These are phyloP conservation scores for Trachelus stipa DNA, from an alignment of 2,888 invertebrate genomes.

Conservation along the genomic window DNA sequence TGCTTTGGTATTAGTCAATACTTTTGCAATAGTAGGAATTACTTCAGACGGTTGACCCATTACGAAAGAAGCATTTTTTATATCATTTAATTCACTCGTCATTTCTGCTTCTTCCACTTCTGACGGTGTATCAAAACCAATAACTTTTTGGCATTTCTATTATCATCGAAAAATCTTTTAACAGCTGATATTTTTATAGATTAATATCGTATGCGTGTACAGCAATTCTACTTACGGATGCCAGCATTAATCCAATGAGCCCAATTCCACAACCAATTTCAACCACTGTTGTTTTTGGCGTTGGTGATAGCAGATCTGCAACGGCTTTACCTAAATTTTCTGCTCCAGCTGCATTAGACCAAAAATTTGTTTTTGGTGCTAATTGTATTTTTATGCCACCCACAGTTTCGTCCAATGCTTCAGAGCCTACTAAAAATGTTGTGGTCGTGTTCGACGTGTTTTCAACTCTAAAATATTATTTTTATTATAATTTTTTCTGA, in stretches of 20 bases:
- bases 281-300: constrained; percentile 50
- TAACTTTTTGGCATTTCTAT: constrained; percentile 60
- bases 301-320: constrained; percentile 50
- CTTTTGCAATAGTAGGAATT: constrained; percentile 47
- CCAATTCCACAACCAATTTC: constrained; percentile 64
- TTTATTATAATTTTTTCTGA: background rate
- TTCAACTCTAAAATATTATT: background rate
- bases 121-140: constrained; percentile 60
- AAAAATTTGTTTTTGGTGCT: constrained; percentile 62
- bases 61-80: constrained; percentile 60
- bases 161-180: background rate
- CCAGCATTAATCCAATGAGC: constrained; percentile 58
- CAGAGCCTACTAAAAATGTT: constrained; percentile 59
- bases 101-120: constrained; percentile 64
- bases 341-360: constrained; percentile 59
- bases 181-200: background rate
- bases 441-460: constrained; percentile 51
- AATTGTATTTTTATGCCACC: constrained; percentile 59
- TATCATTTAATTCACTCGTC: constrained; percentile 58
- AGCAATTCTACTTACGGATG: constrained; percentile 50
- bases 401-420: constrained; percentile 60
- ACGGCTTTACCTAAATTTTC: constrained; percentile 56
- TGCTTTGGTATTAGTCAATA: constrained; percentile 48
- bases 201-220: background rate
- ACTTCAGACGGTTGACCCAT: constrained; percentile 57